Evolutionary conservation across 2,888 invertebrate genomes (phyloP), one percentile per base, ranked within the genome.

Genomic region (Alviniconcha strummeri): DNA sequence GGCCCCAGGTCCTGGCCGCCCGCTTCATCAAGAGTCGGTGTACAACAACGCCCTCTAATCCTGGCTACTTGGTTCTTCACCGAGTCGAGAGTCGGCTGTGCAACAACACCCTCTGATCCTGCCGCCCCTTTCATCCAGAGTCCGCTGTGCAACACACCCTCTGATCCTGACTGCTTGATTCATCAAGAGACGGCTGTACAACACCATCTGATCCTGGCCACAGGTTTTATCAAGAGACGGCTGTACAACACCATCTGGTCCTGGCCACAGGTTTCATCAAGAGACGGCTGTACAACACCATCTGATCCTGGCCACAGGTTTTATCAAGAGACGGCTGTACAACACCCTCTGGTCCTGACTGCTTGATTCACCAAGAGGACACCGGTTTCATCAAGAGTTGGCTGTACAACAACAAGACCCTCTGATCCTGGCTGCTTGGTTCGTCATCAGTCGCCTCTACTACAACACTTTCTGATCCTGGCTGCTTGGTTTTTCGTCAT

Each of bases 1-100:
- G 98, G 87, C 98, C 98, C 0, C 98, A 98, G 90, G 96, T 96
- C 89, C 94, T 98, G 67, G 96, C 98, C 1, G 96, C 97, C 36
- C 74, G 90, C 64, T 90, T 88, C 84, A 90, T 91, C 85, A 87
- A 87, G 76, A 83, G 82, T 15, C n/a, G n/a, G n/a, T n/a, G n/a
- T n/a, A n/a, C n/a, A n/a, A n/a, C n/a, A n/a, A n/a, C n/a, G n/a
- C n/a, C n/a, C n/a, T n/a, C n/a, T n/a, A n/a, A n/a, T n/a, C n/a
- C n/a, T n/a, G n/a, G n/a, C n/a, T n/a, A n/a, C n/a, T n/a, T n/a
- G n/a, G n/a, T n/a, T n/a, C n/a, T n/a, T n/a, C n/a, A n/a, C n/a
- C n/a, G n/a, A n/a, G n/a, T n/a, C n/a, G n/a, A n/a, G n/a, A n/a
- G n/a, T n/a, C 78, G 77, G 54, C 81, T 88, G 36, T 56, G 15